Conservation (phyloP, 2,888 invertebrate species). For the Heteromurus nitidus region DNA sequence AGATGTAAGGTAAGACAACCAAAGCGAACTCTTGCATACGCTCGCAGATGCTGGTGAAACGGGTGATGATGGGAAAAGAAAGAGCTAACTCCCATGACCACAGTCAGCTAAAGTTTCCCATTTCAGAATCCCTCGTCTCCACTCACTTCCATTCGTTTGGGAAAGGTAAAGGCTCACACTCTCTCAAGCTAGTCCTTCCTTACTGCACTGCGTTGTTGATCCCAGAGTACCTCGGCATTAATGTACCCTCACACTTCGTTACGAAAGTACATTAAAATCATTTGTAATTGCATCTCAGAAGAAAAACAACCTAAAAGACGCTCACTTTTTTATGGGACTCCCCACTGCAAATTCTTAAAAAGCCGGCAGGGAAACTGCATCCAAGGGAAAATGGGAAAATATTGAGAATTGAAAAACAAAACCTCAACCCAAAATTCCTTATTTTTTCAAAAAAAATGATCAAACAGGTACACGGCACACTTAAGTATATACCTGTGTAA, state of each 20-base stretch:
- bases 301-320: conserved; percentile 4
- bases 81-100: conserved; percentile 48
- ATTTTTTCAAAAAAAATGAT: conserved; percentile 3
- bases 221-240: conserved; percentile 35
- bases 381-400: conserved; percentile 19
- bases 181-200: not conserved
- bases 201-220: not conserved
- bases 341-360: conserved; percentile 51
- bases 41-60: not conserved
- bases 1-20: conserved; percentile 16
- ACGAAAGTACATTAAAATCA: conserved; percentile 37
- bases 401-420: not conserved
- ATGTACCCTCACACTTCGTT: too few relatives aligned
- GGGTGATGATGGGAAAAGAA: conserved; percentile 41
- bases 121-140: not conserved
- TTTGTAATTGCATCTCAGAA: conserved; percentile 45
- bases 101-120: conserved; percentile 35
- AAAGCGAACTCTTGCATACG: not conserved
- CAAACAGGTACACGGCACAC: conserved; percentile 28
- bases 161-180: conserved; percentile 55
- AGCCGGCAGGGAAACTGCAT: conserved; percentile 35
- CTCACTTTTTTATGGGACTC: conserved; percentile 43
- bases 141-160: conserved; percentile 15
- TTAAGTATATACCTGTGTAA: not conserved
- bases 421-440: not conserved